Conservation (phyloP, 1,140 invertebrate genomes). For the Caenorhabditis inopinata region DNA sequence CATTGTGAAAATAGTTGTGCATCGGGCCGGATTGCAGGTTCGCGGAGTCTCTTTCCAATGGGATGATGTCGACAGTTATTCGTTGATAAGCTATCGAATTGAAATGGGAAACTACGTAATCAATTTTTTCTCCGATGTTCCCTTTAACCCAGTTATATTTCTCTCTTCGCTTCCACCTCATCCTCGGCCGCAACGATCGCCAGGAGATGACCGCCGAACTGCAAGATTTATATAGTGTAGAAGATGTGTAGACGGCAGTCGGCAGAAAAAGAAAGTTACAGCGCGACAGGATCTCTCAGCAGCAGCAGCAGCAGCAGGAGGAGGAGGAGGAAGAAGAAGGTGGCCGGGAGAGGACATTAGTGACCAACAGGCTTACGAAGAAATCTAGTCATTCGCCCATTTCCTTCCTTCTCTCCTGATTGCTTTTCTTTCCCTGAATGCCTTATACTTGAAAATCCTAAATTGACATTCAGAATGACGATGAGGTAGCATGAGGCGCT, state of each 20-base stretch:
- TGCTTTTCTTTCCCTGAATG: no score
- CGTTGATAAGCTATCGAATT: no score
- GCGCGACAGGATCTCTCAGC: constrained; percentile 1
- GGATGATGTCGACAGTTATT: no score
- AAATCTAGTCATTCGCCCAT: background rate
- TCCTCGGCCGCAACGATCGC: background rate
- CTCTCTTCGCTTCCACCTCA: background rate
- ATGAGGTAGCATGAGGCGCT: no score
- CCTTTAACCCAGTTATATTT: background rate
- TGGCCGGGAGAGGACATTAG: background rate
- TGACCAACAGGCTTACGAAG: background rate
- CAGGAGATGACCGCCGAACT: constrained; percentile 23
- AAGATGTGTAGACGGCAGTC: background rate
- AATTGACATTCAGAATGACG: no score
- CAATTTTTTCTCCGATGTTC: background rate
- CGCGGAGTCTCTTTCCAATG: no score
- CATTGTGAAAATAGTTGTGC: no score
- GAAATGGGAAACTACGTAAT: no score
- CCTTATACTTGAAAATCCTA: no score
- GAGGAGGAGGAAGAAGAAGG: background rate
- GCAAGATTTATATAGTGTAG: background rate
- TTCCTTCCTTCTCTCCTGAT: background rate
- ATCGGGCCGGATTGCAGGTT: no score
- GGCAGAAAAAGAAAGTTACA: constrained; percentile 21
- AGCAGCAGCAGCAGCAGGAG: no score